Evolutionary conservation across 2,797 vertebrate species (phyloP), one percentile per base, ranked within the genome.

Genomic region (Lycodopsis pacificus): DNA sequence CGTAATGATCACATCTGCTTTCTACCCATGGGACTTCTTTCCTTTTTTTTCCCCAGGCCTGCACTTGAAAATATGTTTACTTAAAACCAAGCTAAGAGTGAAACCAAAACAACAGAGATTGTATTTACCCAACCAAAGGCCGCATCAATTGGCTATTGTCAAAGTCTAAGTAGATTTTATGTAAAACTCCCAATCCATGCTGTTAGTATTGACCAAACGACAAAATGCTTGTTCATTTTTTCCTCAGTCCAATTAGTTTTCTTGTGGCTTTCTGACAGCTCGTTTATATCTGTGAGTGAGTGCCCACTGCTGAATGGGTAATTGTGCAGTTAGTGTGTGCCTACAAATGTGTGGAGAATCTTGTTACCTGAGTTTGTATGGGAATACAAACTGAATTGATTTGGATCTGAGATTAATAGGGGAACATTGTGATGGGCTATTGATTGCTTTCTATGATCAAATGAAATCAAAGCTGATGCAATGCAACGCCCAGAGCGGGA

Each of bases 171-270:
- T 92, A 93, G 92, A 92, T 91, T 91, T 90, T 91, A 92, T 94
- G 91, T 94, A 92, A 93, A 93, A 93, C 85, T 91, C 84, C 82
- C 79, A 89, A 89, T 91, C 90, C 86, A 90, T 80, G 89, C 81
- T 90, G 89, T 89, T 92, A 83, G 86, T 94, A 94, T 94, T 93
- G 93, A 94, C 91, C 91, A 89, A 91, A 92, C 58, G 88, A 92
- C 92, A 94, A 91, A 91, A 89, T 71, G 86, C 84, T 86, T 90
- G 89, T 92, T 92, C 86, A 90, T 92, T 93, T 93, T 93, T 91
- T 91, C 73, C 82, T 90, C 91, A 85, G 91, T 93, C 91, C 91
- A 93, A 93, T 93, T 94, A 92, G 90, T 92, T 93, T 91, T 88
- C 88, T 86, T 76, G 90, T 90, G 90, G 89, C 81, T 91, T 91